Evolutionary conservation across 30 jellyfish, hydroid and myxozoan species (phyloP), one percentile per base, ranked within the genome.

Genomic region (Hydra vulgaris): DNA sequence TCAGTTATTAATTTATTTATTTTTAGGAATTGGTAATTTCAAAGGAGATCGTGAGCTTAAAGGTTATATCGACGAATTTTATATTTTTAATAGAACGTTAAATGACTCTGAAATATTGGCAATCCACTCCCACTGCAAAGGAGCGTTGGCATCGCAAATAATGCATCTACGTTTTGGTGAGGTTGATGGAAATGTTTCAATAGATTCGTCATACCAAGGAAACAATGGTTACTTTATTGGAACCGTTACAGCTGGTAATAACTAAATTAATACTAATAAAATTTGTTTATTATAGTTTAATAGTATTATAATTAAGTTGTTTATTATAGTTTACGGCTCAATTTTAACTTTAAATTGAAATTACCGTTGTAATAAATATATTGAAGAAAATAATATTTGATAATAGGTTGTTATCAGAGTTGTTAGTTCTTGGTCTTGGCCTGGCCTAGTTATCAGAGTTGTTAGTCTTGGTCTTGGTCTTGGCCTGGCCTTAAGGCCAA

Each of bases 51-150:
- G 85, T 8, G 97, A 89, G 72, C 86, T 89, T 23, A 85, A 84
- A 55, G 97, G 95, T 54, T 89, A 89, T 56, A 81, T 89, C 27
- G 97, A 89, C 67, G 97, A 89, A 69, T 85, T 89, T 78, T 89
- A 89, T 78, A 85, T 89, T 1, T 89, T 89, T 84, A 89, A 89
- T 71, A 72, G 95, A 78, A 89, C 97, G 0, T 79, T 89, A 72
- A 73, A 81, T 15, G 88, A 76, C 19, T 54, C 74, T 17, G 97
- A 89, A 27, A 27, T 89, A 22, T 74, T 61, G 26, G 93, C 84
- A 40, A 74, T 89, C 12, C 89, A 89, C 82, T 83, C 79, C 19
- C 81, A 86, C 27, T 89, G 97, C 81, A 89, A 89, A 81, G 97
- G 97, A 8, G 87, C 95, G n/a, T 54, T 71, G 66, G 81, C 97